These are phyloP conservation scores for Campoplex capitator DNA, from an alignment of 2,888 invertebrate genomes.

Conservation along the genomic window DNA sequence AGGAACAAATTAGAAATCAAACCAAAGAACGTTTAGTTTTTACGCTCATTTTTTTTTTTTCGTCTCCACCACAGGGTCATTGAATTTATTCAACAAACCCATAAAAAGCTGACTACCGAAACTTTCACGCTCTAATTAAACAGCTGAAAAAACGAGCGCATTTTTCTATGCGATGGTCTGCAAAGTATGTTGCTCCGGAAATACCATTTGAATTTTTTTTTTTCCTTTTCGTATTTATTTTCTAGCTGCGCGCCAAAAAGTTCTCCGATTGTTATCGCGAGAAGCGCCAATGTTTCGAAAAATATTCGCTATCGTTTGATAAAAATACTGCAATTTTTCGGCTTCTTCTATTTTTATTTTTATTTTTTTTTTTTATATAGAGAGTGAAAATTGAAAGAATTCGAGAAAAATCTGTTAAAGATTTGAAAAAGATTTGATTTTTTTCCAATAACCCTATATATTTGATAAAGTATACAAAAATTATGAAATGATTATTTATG, in stretches of 20 bases:
- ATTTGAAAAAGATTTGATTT: neutral
- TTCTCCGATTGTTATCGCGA: neutral
- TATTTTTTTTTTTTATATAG: too few relatives aligned
- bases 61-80: neutral
- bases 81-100: neutral
- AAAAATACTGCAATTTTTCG: neutral
- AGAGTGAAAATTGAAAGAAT: neutral
- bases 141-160: neutral
- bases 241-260: neutral
- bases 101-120: neutral
- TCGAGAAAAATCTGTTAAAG: neutral
- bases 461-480: too few relatives aligned
- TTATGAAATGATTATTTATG: too few relatives aligned
- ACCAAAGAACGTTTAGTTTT: conserved; percentile 1
- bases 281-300: neutral
- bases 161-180: neutral
- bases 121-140: conserved; percentile 11
- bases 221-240: neutral
- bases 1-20: conserved; percentile 52
- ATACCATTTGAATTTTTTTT: neutral
- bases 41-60: neutral
- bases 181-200: neutral
- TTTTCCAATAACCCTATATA: neutral
- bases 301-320: neutral
- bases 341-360: neutral